Conservation (phyloP, 2,888 invertebrate genomes). For the Brassicogethes aeneus region DNA sequence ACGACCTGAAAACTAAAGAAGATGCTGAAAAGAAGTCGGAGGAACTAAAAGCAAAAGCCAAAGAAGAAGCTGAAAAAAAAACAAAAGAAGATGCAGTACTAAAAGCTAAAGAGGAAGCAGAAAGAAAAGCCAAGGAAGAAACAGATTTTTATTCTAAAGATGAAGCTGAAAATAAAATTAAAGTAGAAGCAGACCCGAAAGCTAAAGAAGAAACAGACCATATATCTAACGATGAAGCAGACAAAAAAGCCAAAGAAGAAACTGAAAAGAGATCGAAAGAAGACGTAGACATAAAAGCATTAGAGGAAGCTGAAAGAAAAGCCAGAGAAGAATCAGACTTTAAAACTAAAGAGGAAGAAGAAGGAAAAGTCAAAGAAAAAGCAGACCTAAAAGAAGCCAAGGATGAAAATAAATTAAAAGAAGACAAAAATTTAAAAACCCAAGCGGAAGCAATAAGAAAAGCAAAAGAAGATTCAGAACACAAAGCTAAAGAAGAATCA, state of each 20-base stretch:
- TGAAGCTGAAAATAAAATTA: constrained; percentile 4
- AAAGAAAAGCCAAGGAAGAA: constrained; percentile 12
- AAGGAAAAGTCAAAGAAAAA: constrained; percentile 13
- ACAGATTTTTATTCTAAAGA: too few relatives aligned
- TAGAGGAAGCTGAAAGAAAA: constrained; percentile 1
- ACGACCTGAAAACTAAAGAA: constrained; percentile 8
- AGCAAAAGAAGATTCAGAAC: constrained; percentile 7
- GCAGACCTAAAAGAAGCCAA: constrained; percentile 10
- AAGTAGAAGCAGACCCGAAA: constrained; percentile 1
- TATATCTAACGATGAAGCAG: not conserved
- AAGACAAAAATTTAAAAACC: constrained; percentile 8
- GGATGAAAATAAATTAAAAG: constrained; percentile 8
- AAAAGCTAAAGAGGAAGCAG: constrained; percentile 14
- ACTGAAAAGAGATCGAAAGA: constrained; percentile 9
- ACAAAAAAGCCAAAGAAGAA: constrained; percentile 10
- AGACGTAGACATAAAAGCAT: constrained; percentile 9
- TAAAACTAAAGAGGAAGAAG: constrained; percentile 6
- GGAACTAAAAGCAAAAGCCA: not conserved
- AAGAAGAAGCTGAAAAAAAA: constrained; percentile 10
- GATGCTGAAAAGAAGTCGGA: constrained; percentile 7
- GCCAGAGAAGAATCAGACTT: constrained; percentile 2
- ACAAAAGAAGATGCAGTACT: constrained; percentile 15
- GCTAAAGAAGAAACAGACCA: constrained; percentile 5
- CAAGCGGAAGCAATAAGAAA: not conserved
- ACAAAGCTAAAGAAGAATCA: constrained; percentile 8